Base-by-base conservation (phyloP, 2,113 vertebrate species). In the Dryoscopus gambensis region DNA sequence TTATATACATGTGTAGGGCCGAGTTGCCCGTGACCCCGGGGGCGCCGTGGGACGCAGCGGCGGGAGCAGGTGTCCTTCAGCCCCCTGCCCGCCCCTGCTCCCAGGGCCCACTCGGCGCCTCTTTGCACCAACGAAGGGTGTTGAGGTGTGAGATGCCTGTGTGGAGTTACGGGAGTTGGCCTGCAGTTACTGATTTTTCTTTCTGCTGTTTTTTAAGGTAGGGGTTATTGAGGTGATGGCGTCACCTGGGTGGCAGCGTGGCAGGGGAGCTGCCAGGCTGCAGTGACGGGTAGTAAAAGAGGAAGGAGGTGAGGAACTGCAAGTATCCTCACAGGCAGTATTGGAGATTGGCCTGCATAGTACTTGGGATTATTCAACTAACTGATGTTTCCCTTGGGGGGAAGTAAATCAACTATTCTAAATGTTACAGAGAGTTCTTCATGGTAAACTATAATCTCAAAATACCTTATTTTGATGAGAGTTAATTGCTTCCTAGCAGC, bases 1-100 rank as follows among this genome's bases (percentile, higher is more conserved):
- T 12, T 71, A 0, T 27, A 2, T 3, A 2, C 6, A 1, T 5
- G 15, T 10, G 0, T 6, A 15, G 17, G 33, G 17, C 65, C 18
- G 52, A 13, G 40, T 60, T 15, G 60, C 5, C 5, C 33, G 70
- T 31, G 87, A 13, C 70, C 81, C 46, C 11, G 65, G 80, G 75
- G 80, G 75, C 69, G 20, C 90, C 40, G 75, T 15, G 82, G 69
- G 57, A 27, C 52, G 11, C 56, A 11, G 30, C 22, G 16, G 42
- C 23, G 13, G 31, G 56, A 42, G 21, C 80, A 79, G 93, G 81
- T 86, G 84, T 65, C 92, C 87, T 93, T 85, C 74, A 60, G 40
- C 60, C 19, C 57, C 71, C 60, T 50, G 42, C 31, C 49, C 15
- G 20, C 30, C 35, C 71, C 64, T 25, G 13, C 56, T 44, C 25